Evolutionary conservation across 2,113 vertebrate genomes (phyloP).

Genomic region (Toxotes chatareus): DNA sequence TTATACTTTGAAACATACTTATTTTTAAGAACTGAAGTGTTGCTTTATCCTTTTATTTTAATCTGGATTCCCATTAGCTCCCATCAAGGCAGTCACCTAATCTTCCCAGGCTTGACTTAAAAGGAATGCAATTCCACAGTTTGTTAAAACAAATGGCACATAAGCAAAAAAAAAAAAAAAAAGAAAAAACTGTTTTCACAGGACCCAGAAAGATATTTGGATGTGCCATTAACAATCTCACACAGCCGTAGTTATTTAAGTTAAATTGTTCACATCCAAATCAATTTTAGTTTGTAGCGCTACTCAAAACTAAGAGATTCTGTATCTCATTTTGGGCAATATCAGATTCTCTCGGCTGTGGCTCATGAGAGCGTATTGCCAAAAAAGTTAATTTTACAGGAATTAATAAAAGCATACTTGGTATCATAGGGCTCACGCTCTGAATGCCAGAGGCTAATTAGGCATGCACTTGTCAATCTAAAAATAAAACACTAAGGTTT

Average conservation of each 20-base stretch:
- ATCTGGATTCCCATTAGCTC: constrained; percentile 47
- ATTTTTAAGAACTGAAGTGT: constrained; percentile 56
- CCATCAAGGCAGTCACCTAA: constrained; percentile 21
- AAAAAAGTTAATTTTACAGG: not conserved
- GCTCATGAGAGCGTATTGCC: not conserved
- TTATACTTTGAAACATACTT: constrained; percentile 44
- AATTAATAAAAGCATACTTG: constrained; percentile 3
- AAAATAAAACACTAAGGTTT: not conserved
- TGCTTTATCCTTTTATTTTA: constrained; percentile 57
- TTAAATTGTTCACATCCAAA: constrained; percentile 1
- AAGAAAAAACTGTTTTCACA: not conserved
- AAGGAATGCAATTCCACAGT: constrained; percentile 21
- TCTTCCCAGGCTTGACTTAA: constrained; percentile 27
- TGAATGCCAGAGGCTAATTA: not conserved
- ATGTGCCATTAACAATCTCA: constrained; percentile 6
- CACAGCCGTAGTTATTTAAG: constrained; percentile 1
- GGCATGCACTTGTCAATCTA: not conserved
- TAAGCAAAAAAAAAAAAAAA: constrained; percentile 15
- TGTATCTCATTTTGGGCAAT: not conserved
- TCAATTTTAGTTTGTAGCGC: constrained; percentile 12
- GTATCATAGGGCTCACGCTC: not conserved
- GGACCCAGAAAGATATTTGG: constrained; percentile 15
- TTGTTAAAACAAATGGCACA: constrained; percentile 46
- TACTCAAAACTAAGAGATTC: not conserved
- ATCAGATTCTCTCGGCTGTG: not conserved